These are phyloP conservation scores for Camponotus floridanus DNA, from an alignment of 1,140 invertebrate genomes.

Conservation along the genomic window DNA sequence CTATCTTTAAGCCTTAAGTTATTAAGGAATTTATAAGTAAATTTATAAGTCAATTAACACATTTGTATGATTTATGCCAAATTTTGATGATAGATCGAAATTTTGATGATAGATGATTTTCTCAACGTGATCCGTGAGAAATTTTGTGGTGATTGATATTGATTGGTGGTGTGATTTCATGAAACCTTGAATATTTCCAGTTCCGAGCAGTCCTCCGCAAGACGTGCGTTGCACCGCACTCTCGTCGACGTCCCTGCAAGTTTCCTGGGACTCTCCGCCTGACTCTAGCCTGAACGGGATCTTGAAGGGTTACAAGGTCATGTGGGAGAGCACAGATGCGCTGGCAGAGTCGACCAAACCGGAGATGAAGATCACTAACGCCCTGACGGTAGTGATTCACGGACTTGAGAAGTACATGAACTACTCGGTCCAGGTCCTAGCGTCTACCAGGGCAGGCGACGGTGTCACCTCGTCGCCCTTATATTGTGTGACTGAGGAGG, in stretches of 20 bases:
- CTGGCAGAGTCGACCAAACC: conserved; percentile 81
- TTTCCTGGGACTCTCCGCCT: conserved; percentile 95
- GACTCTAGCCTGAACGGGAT: conserved; percentile 94
- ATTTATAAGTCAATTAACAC: neutral
- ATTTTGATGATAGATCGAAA: neutral
- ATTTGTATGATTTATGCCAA: neutral
- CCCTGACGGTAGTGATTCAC: conserved; percentile 89
- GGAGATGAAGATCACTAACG: conserved; percentile 89
- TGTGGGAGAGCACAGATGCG: conserved; percentile 87
- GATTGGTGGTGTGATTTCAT: too few species aligned
- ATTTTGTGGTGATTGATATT: too few species aligned
- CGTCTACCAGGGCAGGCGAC: conserved; percentile 95
- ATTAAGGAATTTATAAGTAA: neutral
- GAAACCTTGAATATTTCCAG: conserved; percentile 83
- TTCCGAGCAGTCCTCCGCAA: conserved; percentile 93
- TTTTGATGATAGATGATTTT: neutral
- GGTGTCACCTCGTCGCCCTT: conserved; percentile 93
- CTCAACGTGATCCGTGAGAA: too few species aligned
- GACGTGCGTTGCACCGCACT: conserved; percentile 92
- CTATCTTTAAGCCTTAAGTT: neutral
- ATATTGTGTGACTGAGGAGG: conserved; percentile 96
- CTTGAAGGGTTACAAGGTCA: conserved; percentile 95
- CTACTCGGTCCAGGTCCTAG: conserved; percentile 95
- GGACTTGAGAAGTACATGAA: conserved; percentile 95
- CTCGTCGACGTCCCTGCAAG: conserved; percentile 93